Evolutionary conservation across 2,888 invertebrate genomes (phyloP).

Genomic region (Drosophila kuntzei): DNA sequence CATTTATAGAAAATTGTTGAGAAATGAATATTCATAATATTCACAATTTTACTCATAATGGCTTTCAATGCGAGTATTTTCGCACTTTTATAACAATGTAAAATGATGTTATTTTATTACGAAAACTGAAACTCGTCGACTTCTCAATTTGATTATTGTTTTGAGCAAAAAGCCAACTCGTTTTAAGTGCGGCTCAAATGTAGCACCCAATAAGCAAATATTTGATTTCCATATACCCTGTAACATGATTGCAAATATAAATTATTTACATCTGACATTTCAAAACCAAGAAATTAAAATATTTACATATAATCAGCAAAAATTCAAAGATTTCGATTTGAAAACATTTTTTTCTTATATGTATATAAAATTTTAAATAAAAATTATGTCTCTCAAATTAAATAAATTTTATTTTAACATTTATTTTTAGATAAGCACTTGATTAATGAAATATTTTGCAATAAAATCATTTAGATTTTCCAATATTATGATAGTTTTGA

Average conservation of each 20-base stretch:
- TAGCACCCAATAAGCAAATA: background rate
- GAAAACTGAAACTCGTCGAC: background rate
- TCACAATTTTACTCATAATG: background rate
- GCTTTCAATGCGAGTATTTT: background rate
- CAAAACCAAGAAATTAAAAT: background rate
- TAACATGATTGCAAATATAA: background rate
- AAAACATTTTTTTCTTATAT: too few species aligned
- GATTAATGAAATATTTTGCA: background rate
- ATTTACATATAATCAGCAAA: background rate
- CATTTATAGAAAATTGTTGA: background rate
- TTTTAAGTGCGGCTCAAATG: background rate
- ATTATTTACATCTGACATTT: background rate
- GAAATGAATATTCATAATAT: constrained; percentile 17
- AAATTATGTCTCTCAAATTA: background rate
- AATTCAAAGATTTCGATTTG: background rate
- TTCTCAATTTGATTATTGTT: background rate
- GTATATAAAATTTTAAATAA: background rate
- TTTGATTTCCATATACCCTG: background rate
- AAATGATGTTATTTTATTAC: background rate
- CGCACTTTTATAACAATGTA: background rate
- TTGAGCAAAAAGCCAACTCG: constrained; percentile 7
- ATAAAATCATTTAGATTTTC: background rate
- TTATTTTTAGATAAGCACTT: background rate
- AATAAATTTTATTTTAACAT: background rate
- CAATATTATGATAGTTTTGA: background rate